Evolutionary conservation across 2,113 vertebrate genomes (phyloP), one percentile per base, ranked within the genome.

Genomic region (Calypte anna): DNA sequence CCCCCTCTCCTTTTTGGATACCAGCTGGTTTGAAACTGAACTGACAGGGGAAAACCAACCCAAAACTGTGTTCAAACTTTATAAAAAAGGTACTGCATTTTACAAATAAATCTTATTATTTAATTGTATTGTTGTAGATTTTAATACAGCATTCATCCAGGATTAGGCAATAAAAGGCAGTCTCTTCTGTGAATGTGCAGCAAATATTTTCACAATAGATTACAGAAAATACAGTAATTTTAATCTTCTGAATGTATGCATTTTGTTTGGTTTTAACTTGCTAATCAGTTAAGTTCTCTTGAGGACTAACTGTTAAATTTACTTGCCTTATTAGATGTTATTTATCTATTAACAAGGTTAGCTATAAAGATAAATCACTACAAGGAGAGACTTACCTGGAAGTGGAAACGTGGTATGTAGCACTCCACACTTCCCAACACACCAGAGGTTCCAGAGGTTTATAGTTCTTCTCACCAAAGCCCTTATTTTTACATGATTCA

Each of bases 311-410:
- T 62, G 14, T 83, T 91, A 87, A 64, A 92, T 93, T 74, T 83
- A 16, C 25, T 86, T 84, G 83, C n/a, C 27, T 68, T 62, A 68
- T 43, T 62, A 84, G 54, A 62, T 51, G 20, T 59, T 91, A 91
- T 82, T 91, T 93, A 76, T 66, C 76, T 46, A n/a, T 55, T 79
- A 67, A 85, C 51, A 88, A 91, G 30, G 53, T 90, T 83, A 88
- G 58, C 38, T 74, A n/a, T 68, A 82, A 90, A 68, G 38, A 18
- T 86, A 66, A 75, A 36, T 85, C 54, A 67, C 46, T 79, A 33
- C 31, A 91, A 82, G 51, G 31, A 79, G 33, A 77, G 28, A 51
- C 36, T 76, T 81, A 30, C 70, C 64, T 86, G 27, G 53, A 61
- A 82, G 59, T 51, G 30, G 72, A 83, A 82, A 78, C 3, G 0